These are phyloP conservation scores for Sebastes fasciatus DNA, from an alignment of 2,113 vertebrate species.

Conservation along the genomic window DNA sequence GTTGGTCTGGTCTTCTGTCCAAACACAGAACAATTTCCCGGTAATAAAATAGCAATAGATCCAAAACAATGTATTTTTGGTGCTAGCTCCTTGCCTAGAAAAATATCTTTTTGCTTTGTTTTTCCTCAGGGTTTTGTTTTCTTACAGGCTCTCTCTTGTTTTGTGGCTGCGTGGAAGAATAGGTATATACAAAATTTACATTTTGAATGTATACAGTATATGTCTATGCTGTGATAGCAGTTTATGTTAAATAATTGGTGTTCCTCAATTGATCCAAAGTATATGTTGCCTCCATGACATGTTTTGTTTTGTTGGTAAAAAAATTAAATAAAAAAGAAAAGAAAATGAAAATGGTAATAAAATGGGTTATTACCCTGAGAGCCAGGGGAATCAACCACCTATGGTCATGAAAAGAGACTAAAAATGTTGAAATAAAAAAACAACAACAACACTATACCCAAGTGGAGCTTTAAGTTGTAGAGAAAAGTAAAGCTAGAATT, in stretches of 20 bases:
- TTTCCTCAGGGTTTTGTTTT: too few species aligned
- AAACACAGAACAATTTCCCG: background rate
- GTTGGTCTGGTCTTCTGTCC: background rate
- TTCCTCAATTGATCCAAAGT: background rate
- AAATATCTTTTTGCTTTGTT: background rate
- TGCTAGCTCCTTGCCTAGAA: background rate
- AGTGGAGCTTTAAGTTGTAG: background rate
- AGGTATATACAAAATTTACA: background rate
- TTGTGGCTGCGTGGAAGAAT: background rate
- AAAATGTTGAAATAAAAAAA: background rate
- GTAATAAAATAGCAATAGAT: too few species aligned
- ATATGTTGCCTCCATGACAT: background rate
- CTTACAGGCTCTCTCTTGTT: background rate
- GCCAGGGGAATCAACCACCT: background rate
- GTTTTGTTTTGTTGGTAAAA: background rate
- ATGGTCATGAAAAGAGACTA: background rate
- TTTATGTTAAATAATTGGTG: background rate
- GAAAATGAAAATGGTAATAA: background rate
- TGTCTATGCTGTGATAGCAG: background rate
- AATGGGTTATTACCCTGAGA: background rate
- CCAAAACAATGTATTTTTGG: background rate
- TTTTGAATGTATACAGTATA: background rate
- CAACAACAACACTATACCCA: background rate
- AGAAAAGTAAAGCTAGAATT: background rate
- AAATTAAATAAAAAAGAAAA: too few species aligned